Percentiles rank a stretch among this genome's conserved stretches.
Evolutionary conservation across 2,113 vertebrate species (phyloP).

Genomic region (Periophthalmus modestus): DNA sequence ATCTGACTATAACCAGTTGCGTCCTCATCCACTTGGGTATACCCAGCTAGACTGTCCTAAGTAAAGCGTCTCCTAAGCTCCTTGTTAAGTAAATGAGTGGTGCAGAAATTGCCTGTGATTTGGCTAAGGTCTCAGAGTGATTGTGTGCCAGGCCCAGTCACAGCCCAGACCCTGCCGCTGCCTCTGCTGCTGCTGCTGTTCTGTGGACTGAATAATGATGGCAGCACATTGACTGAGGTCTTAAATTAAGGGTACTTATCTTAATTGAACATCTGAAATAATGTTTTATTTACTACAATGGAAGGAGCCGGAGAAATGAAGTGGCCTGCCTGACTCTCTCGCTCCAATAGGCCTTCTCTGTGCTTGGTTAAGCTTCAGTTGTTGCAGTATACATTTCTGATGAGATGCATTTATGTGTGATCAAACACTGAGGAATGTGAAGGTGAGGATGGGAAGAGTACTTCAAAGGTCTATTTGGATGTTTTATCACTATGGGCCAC

Average conservation of each 20-base stretch:
- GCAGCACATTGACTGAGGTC: conserved; percentile 73
- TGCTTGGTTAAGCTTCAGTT: conserved; percentile 61
- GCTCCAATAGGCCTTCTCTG: conserved; percentile 24
- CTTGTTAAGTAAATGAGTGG: conserved; percentile 79
- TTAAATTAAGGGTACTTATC: conserved; percentile 85
- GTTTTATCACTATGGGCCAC: too few relatives aligned
- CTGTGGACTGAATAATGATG: conserved; percentile 79
- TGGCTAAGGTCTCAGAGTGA: conserved; percentile 75
- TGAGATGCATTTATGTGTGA: conserved; percentile 49
- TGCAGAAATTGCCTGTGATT: conserved; percentile 83
- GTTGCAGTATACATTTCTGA: conserved; percentile 69
- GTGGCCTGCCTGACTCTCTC: conserved; percentile 48
- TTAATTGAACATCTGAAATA: conserved; percentile 85
- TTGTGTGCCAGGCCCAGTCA: conserved; percentile 71
- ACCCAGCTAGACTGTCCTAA: conserved; percentile 13
- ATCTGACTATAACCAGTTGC: neutral
- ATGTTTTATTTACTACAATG: conserved; percentile 84
- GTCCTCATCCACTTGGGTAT: neutral
- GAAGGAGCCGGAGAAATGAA: conserved; percentile 74
- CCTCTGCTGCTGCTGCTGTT: conserved; percentile 8
- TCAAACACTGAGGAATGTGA: conserved; percentile 37
- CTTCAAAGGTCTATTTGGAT: conserved; percentile 26
- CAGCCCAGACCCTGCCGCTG: conserved; percentile 57
- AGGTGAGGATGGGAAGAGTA: conserved; percentile 29
- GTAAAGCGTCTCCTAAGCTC: conserved; percentile 33